phyloP scores from a whole-genome alignment of 1,140 invertebrate species.

The Samia ricini region DNA sequence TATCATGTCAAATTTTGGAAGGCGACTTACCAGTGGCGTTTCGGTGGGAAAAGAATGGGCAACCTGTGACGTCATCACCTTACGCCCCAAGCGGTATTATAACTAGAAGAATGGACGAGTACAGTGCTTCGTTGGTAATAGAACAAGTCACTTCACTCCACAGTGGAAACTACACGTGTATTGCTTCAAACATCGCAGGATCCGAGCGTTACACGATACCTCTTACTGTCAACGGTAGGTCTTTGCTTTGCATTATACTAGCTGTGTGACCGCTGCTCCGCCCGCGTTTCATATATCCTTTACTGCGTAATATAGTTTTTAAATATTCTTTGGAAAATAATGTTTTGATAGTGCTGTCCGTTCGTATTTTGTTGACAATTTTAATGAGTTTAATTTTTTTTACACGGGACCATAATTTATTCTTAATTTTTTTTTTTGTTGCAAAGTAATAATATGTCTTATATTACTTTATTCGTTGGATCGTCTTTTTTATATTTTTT shows the following conservation, averaged over 20 bases:
- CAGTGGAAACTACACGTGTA: conserved; percentile 93
- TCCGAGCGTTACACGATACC: conserved; percentile 85
- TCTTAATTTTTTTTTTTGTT: no score
- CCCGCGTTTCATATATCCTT: no score
- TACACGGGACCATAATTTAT: no score
- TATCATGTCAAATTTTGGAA: conserved; percentile 95
- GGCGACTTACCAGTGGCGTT: conserved; percentile 96
- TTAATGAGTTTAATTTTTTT: no score
- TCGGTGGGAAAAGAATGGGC: conserved; percentile 89
- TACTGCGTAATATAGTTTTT: no score
- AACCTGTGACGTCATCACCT: conserved; percentile 76
- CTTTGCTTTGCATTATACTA: background rate
- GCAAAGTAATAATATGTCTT: no score
- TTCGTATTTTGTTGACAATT: no score
- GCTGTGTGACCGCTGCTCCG: no score
- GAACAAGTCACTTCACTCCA: conserved; percentile 90
- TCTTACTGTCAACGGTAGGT: conserved; percentile 89
- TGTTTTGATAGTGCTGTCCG: no score
- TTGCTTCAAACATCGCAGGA: conserved; percentile 90
- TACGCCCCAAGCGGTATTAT: conserved; percentile 78
- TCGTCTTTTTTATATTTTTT: no score
- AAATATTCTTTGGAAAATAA: no score
- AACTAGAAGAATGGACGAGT: conserved; percentile 87
- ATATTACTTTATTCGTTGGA: no score
- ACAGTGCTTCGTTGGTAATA: conserved; percentile 93